Evolutionary conservation across 2,888 invertebrate genomes (phyloP).

Genomic region (Caenorhabditis sulstoni): DNA sequence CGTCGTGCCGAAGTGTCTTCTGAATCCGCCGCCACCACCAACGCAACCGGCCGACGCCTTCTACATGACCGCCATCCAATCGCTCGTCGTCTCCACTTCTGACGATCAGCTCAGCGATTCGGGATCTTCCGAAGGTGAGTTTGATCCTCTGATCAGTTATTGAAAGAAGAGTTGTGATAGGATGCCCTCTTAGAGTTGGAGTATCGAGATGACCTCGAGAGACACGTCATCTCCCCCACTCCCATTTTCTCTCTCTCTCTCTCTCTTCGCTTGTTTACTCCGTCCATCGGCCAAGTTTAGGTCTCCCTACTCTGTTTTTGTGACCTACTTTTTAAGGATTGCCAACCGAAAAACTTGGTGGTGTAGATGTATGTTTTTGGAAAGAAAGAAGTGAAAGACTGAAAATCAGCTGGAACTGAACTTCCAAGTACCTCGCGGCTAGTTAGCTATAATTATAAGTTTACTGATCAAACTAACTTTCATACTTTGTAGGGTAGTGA

Average conservation of each 20-base stretch:
- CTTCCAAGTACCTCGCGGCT: too few relatives aligned
- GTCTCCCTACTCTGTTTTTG: conserved; percentile 17
- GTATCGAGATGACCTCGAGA: conserved; percentile 5
- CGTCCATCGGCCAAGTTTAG: conserved; percentile 4
- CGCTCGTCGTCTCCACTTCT: conserved; percentile 45
- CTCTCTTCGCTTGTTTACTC: conserved; percentile 14
- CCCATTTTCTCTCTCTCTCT: conserved; percentile 1
- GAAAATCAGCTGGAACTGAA: too few relatives aligned
- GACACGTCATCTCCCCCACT: conserved; percentile 9
- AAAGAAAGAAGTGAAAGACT: neutral
- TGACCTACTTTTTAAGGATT: conserved; percentile 29
- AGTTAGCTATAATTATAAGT: too few relatives aligned
- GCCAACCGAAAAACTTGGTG: neutral
- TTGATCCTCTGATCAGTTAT: neutral
- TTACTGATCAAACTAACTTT: too few relatives aligned
- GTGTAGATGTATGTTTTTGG: neutral
- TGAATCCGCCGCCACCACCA: neutral
- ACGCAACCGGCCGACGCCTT: conserved; percentile 31
- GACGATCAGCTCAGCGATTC: conserved; percentile 39
- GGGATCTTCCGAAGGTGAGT: conserved; percentile 31
- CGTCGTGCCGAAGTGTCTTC: conserved; percentile 47
- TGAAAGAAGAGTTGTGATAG: too few relatives aligned
- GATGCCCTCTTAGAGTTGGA: neutral
- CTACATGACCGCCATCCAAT: conserved; percentile 54
- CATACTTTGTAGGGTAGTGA: too few relatives aligned